phyloP scores from a whole-genome alignment of 2,888 invertebrate species.

The Rhimphoctona megacephalus region DNA sequence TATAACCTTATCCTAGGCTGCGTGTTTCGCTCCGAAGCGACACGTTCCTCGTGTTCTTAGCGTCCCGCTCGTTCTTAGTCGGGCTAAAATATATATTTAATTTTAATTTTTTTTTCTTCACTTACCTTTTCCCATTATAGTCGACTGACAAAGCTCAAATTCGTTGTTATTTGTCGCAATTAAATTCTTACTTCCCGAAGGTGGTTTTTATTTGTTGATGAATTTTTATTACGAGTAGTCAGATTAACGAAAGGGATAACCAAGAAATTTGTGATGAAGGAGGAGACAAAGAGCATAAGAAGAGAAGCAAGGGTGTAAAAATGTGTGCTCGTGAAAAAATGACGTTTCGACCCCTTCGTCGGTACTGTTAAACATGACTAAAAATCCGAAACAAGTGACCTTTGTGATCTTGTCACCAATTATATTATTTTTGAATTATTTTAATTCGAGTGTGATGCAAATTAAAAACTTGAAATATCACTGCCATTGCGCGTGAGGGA shows the following conservation, averaged over 20 bases:
- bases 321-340: not conserved
- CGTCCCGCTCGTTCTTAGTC: conserved; percentile 32
- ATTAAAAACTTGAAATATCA: not conserved
- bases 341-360: not conserved
- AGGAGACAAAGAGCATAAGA: not conserved
- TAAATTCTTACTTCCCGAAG: not conserved
- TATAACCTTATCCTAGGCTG: conserved; percentile 76
- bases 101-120: not conserved
- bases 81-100: conserved; percentile 60
- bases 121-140: not conserved
- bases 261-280: not conserved
- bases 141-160: not conserved
- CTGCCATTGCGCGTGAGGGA: not conserved
- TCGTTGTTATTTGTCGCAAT: not conserved
- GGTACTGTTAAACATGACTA: not conserved
- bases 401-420: not conserved
- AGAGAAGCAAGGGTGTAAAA: not conserved
- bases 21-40: conserved; percentile 69
- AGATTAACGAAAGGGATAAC: not conserved
- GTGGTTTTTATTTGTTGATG: not conserved
- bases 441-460: not conserved
- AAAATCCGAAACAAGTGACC: not conserved
- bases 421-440: not conserved
- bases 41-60: conserved; percentile 69
- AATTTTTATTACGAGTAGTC: not conserved